Evolutionary conservation across 2,113 vertebrate species (phyloP), one percentile per base, ranked within the genome.

Genomic region (Syrrhaptes paradoxus): DNA sequence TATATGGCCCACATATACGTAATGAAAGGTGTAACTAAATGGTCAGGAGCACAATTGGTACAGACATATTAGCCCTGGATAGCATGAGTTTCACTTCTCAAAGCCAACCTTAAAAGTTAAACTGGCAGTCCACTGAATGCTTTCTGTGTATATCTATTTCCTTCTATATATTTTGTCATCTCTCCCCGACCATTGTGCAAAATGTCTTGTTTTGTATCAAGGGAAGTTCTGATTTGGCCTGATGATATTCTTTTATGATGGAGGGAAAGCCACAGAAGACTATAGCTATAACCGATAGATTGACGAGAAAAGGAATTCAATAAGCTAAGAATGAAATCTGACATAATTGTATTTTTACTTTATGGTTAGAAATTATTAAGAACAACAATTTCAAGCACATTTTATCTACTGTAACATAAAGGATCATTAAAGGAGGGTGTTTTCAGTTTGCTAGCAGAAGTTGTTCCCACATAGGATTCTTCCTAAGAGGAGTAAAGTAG

Each of bases 181-280:
- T 93, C 38, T 94, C 21, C 68, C 41, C 58, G 54, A 93, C 96
- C 38, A 89, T 96, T 94, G 85, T 55, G 24, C 32, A 88, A 95
- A 88, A 66, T 55, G 38, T 80, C 75, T 93, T 92, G 34, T 66
- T 97, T 96, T 96, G 38, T 96, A 55, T 62, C 55, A 85, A 72
- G 58, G 51, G 36, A 97, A 95, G 80, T 95, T 90, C 62, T 96
- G 45, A 77, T 95, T 84, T 94, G 52, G 26, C 24, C 5, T 97
- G 95, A 93, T 90, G 67, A 89, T 92, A 86, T 61, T 68, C 24
- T 87, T 89, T 87, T 89, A 67, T 95, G 66, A 90, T 65, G 9
- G 93, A 93, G 28, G 87, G 66, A 93, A 43, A 89, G 31, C 24
- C 62, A 83, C 15, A 89, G 82, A 95, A 81, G 57, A 91, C 2